Conservation (phyloP, 2,797 vertebrate genomes). For the Heliangelus exortis region DNA sequence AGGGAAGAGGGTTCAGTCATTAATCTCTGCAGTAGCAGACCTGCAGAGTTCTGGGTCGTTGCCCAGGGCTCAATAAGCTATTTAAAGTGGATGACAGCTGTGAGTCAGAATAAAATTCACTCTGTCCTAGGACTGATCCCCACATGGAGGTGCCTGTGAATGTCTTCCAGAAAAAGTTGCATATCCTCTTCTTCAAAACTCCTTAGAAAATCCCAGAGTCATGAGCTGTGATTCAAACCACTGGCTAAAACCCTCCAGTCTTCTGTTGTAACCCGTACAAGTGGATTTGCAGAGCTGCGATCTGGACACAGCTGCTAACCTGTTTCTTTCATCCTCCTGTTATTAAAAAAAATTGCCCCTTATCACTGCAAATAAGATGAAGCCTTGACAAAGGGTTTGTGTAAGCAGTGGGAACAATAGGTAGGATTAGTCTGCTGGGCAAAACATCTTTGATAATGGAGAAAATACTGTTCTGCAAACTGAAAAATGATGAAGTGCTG, state of each 20-base stretch:
- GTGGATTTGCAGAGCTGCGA: neutral
- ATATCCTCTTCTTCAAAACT: neutral
- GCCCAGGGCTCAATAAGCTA: neutral
- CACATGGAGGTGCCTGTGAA: neutral
- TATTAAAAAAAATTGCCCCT: neutral
- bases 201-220: neutral
- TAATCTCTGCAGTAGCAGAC: neutral
- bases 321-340: neutral
- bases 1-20: neutral
- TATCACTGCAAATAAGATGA: neutral
- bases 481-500: neutral
- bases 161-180: neutral
- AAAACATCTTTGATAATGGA: neutral
- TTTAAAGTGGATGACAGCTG: neutral
- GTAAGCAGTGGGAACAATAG: neutral
- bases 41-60: neutral
- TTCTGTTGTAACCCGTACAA: neutral
- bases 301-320: neutral
- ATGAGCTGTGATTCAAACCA: neutral
- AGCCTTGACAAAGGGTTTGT: neutral
- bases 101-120: neutral
- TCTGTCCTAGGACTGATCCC: neutral
- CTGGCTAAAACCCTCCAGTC: neutral
- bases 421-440: neutral
- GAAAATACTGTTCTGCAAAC: neutral